Conservation (phyloP, 2,888 invertebrate genomes). For the Scaptomyza parva region DNA sequence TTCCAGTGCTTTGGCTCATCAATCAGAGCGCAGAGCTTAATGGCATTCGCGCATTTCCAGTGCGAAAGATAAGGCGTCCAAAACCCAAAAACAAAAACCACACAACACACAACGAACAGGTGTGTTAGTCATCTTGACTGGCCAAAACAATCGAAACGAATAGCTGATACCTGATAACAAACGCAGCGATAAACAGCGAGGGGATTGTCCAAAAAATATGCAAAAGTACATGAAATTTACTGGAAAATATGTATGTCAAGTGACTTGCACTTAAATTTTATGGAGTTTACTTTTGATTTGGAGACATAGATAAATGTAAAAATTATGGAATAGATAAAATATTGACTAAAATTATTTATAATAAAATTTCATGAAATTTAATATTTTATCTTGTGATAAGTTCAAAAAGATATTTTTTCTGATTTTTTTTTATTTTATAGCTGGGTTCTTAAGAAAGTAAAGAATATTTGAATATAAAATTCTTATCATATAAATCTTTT, state of each 20-base stretch:
- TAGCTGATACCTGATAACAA: conserved; percentile 26
- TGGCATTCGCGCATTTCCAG: conserved; percentile 32
- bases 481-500: too few species aligned
- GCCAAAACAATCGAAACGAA: conserved; percentile 1
- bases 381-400: too few species aligned
- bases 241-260: too few species aligned
- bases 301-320: too few species aligned
- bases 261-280: not conserved
- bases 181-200: not conserved
- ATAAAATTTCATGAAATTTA: too few species aligned
- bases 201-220: conserved; percentile 9
- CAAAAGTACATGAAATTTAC: not conserved
- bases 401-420: too few species aligned
- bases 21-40: conserved; percentile 48
- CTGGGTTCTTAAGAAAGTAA: too few species aligned
- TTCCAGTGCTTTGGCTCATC: conserved; percentile 41
- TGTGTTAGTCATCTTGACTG: conserved; percentile 42
- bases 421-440: too few species aligned
- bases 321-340: too few species aligned
- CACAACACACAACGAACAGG: conserved; percentile 13
- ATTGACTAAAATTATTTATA: too few species aligned
- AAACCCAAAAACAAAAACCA: not conserved
- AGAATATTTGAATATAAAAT: too few species aligned
- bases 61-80: conserved; percentile 33
- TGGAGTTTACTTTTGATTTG: too few species aligned